Conservation (phyloP, 2,797 vertebrate genomes). For the Esox lucius region DNA sequence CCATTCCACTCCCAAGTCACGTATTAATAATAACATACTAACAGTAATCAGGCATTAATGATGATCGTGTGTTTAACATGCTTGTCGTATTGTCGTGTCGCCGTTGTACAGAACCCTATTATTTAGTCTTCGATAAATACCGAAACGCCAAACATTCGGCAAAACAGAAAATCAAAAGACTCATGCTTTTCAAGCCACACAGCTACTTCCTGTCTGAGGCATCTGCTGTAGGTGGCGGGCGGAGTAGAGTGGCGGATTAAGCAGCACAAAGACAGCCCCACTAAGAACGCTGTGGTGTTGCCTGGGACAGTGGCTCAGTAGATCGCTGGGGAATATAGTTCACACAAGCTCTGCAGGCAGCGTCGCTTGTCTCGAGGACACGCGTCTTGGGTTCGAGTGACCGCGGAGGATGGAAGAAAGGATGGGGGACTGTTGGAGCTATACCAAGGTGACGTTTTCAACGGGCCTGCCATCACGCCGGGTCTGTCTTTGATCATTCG, state of each 20-base stretch:
- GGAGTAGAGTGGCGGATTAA: background rate
- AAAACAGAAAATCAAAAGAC: background rate
- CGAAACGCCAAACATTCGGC: no score
- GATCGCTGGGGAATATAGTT: background rate
- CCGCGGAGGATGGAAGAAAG: conserved; percentile 68
- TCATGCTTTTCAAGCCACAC: conserved; percentile 26
- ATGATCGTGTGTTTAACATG: background rate
- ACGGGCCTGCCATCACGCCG: background rate
- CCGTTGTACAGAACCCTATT: background rate
- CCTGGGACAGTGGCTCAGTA: background rate
- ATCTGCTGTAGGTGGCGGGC: background rate
- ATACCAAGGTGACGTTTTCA: conserved; percentile 61
- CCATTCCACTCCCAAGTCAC: background rate
- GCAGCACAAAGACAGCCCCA: background rate
- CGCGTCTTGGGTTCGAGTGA: conserved; percentile 10
- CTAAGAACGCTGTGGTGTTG: background rate
- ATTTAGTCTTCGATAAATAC: background rate
- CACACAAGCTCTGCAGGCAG: background rate
- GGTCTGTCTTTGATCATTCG: background rate
- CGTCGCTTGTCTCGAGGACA: background rate
- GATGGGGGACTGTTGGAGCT: conserved; percentile 76
- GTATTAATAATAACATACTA: no score
- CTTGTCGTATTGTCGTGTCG: background rate
- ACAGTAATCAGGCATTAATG: no score
- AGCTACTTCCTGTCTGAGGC: conserved; percentile 63